These are phyloP conservation scores for Prosapia bicincta DNA, from an alignment of 2,888 invertebrate genomes.

Conservation along the genomic window DNA sequence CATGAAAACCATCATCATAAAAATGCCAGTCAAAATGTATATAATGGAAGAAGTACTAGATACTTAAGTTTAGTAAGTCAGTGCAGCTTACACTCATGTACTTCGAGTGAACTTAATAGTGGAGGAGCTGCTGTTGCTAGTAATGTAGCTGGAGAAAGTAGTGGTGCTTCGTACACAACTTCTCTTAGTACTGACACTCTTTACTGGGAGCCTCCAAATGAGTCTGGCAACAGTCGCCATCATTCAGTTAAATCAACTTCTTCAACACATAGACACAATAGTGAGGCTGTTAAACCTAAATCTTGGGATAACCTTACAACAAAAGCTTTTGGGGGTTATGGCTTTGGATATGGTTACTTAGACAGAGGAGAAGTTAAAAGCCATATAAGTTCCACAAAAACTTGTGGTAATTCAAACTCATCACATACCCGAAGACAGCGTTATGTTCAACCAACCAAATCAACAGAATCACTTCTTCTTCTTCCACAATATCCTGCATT, in stretches of 20 bases:
- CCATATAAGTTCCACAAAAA: constrained; percentile 13
- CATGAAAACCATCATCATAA: neutral
- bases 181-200: constrained; percentile 83
- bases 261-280: constrained; percentile 33
- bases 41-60: constrained; percentile 18
- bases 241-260: constrained; percentile 39
- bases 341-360: constrained; percentile 73
- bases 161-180: constrained; percentile 77
- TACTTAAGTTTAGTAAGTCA: constrained; percentile 59
- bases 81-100: constrained; percentile 79
- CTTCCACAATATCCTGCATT: constrained; percentile 62
- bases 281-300: constrained; percentile 65
- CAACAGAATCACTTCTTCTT: constrained; percentile 73
- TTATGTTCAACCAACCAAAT: constrained; percentile 67
- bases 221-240: constrained; percentile 35
- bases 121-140: constrained; percentile 51
- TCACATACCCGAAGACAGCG: constrained; percentile 41
- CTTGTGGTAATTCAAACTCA: constrained; percentile 6
- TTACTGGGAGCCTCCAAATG: constrained; percentile 63
- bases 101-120: constrained; percentile 55
- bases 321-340: constrained; percentile 81
- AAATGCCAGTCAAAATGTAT: neutral
- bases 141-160: constrained; percentile 59
- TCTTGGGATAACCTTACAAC: constrained; percentile 89
- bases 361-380: constrained; percentile 31